These are phyloP conservation scores for Tinea semifulvella DNA, from an alignment of 2,888 invertebrate genomes.

Conservation along the genomic window DNA sequence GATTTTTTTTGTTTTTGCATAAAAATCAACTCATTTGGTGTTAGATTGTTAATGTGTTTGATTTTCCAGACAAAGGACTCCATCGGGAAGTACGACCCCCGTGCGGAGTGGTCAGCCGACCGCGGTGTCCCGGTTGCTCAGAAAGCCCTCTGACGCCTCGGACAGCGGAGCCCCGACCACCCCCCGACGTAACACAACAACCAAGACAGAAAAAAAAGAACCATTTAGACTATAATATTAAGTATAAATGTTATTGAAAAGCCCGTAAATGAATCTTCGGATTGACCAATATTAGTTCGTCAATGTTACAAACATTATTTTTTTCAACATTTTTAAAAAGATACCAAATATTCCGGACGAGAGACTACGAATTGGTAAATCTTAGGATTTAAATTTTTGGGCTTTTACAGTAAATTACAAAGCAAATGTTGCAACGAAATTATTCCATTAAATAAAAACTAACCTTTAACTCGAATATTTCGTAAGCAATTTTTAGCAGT, in stretches of 20 bases:
- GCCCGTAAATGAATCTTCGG: too few species aligned
- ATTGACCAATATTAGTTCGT: background rate
- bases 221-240: constrained; percentile 75
- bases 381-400: too few species aligned
- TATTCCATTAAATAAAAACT: background rate
- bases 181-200: constrained; percentile 50
- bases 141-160: constrained; percentile 75
- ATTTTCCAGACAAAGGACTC: constrained; percentile 73
- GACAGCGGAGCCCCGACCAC: constrained; percentile 67
- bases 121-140: constrained; percentile 69
- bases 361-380: too few species aligned
- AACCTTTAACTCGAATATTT: constrained; percentile 5
- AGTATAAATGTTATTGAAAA: too few species aligned
- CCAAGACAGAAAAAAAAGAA: constrained; percentile 68
- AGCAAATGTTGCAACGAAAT: constrained; percentile 6
- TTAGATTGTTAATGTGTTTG: background rate
- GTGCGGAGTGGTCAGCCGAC: constrained; percentile 71
- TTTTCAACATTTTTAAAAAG: too few species aligned
- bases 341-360: too few species aligned
- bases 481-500: background rate
- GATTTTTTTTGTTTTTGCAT: too few species aligned
- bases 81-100: constrained; percentile 79
- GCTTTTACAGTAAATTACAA: background rate
- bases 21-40: too few species aligned
- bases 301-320: too few species aligned